Conservation (phyloP, 1,140 invertebrate genomes). For the Rhagoletis pomonella region DNA sequence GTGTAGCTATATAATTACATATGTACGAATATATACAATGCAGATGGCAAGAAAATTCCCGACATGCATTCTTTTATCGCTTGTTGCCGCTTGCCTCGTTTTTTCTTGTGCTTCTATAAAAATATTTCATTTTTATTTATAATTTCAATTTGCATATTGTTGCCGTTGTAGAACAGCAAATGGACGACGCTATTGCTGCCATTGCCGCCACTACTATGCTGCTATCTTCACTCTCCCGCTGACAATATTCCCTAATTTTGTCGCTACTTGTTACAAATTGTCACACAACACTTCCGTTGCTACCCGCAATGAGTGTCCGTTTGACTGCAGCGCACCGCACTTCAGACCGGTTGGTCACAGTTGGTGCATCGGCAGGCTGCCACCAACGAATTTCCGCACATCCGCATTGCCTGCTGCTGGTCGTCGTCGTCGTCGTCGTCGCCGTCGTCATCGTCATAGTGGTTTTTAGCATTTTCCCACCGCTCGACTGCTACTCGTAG, state of each 20-base stretch:
- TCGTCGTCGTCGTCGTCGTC: conserved; percentile 6
- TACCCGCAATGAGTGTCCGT: conserved; percentile 43
- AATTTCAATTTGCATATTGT: conserved; percentile 54
- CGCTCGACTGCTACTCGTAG: background rate
- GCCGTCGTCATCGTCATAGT: background rate
- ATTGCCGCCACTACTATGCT: background rate
- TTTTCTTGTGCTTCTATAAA: background rate
- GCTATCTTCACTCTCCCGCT: background rate
- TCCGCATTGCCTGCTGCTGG: background rate
- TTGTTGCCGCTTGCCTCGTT: background rate
- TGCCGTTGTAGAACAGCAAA: background rate
- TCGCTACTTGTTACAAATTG: conserved; percentile 54
- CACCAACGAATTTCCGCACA: background rate
- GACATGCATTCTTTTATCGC: conserved; percentile 13
- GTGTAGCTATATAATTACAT: background rate
- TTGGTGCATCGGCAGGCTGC: background rate
- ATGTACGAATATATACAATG: background rate
- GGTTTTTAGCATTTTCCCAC: background rate
- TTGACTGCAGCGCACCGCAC: background rate
- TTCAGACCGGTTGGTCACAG: background rate
- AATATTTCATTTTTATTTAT: conserved; percentile 51
- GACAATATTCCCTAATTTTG: conserved; percentile 43
- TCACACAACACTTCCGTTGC: conserved; percentile 53
- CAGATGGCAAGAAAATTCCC: background rate
- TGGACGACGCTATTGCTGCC: background rate